Conservation (phyloP, 2,797 vertebrate species). For the Microcaecilia unicolor region DNA sequence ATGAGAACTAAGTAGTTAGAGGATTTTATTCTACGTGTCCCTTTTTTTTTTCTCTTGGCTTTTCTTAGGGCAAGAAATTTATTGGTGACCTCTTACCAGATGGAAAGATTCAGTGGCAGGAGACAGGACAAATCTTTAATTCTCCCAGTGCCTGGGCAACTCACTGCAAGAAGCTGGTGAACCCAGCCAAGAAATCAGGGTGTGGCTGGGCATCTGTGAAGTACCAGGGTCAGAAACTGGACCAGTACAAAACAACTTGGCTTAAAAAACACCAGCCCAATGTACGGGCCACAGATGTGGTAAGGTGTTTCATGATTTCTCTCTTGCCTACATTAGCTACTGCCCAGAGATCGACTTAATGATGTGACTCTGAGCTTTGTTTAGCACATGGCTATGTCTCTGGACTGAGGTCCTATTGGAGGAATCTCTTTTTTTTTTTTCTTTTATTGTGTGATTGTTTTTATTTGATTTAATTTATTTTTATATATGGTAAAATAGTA, state of each 20-base stretch:
- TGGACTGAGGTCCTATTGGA: too few relatives aligned
- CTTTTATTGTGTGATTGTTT: too few relatives aligned
- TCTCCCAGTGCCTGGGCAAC: slow-evolving; percentile 95
- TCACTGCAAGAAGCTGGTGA: slow-evolving; percentile 91
- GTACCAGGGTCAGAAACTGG: slow-evolving; percentile 89
- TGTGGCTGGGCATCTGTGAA: slow-evolving; percentile 94
- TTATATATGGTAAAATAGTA: too few relatives aligned
- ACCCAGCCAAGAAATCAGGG: slow-evolving; percentile 93
- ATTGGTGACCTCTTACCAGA: slow-evolving; percentile 81
- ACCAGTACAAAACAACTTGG: slow-evolving; percentile 92
- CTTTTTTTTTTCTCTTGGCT: fast-evolving
- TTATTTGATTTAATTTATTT: too few relatives aligned
- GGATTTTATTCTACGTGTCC: too few relatives aligned
- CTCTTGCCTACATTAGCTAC: not conserved
- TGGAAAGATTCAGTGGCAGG: slow-evolving; percentile 91
- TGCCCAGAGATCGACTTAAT: not conserved
- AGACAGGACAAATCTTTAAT: slow-evolving; percentile 89
- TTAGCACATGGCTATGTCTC: too few relatives aligned
- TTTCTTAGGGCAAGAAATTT: slow-evolving; percentile 83
- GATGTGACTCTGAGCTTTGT: not conserved
- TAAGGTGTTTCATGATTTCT: slow-evolving; percentile 45
- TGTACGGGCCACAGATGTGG: slow-evolving; percentile 65
- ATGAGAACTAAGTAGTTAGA: too few relatives aligned
- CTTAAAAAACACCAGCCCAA: slow-evolving; percentile 80
- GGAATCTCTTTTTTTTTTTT: too few relatives aligned